Base-by-base conservation (phyloP, 2,888 invertebrate genomes). In the Agrilus mali region DNA sequence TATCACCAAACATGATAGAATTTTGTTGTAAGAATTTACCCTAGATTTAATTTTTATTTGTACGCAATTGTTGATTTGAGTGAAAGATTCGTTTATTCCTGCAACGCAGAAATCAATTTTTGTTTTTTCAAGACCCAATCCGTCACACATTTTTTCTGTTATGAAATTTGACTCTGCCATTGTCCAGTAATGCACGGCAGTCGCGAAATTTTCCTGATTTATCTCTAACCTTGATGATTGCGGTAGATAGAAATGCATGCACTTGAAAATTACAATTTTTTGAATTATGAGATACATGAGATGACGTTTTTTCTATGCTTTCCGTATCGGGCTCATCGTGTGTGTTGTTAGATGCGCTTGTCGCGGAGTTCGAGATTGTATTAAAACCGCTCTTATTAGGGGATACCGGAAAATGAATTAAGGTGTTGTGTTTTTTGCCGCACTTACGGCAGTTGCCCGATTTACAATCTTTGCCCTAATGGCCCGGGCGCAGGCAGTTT, bases 401-500 rank as follows among this genome's bases (percentile, higher is more conserved):
- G 22, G 7, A 22, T 22, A 7, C 22, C 4, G 22, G 22, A 22
- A 41, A 12, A 35, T 47, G 47, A 22, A 47, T 33, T 10, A 47
- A 36, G 2, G 47, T 33, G 33, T 47, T 35, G n/a, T 47, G 44
- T 20, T 33, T 34, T 35, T 4, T n/a, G n/a, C 5, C 6, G 34
- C 44, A 47, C 16, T 36, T 44, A 16, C 31, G 34, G 15, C 47
- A 47, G 7, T 13, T n/a, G 5, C 36, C 35, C 2, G 39, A 32
- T 5, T 33, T 38, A 22, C 44, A 47, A 34, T 44, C 39, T 22
- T 39, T 41, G 10, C 33, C 32, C 13, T 14, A 36, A 39, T 47
- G 44, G 10, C 40, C 40, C 7, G 10, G 31, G 17, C 34, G 35
- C 8, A 47, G 20, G 17, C 47, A 47, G 32, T 45, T 44, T 2